A percentile compares a stretch with the other conserved stretches of the same genome.
Evolutionary conservation across 2,113 vertebrate genomes (phyloP).

Genomic region (Entelurus aequoreus): DNA sequence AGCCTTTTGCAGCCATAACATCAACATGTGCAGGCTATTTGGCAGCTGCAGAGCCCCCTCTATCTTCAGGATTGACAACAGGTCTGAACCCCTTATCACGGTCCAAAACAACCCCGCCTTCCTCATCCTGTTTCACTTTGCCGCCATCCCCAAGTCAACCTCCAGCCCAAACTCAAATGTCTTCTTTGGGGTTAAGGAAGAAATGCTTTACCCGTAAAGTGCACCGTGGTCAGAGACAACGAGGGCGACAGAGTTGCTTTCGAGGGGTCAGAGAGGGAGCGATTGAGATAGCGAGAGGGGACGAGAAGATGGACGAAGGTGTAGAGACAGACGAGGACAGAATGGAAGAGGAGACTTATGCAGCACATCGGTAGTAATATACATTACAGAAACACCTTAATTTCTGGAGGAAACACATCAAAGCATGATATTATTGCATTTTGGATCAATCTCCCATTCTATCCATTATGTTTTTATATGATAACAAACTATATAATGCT

Average conservation of each 20-base stretch:
- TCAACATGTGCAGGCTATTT: slow-evolving; percentile 13
- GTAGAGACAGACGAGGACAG: slow-evolving; percentile 35
- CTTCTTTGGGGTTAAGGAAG: slow-evolving; percentile 37
- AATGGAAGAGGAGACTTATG: slow-evolving; percentile 43
- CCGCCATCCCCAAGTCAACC: not conserved
- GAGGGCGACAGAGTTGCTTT: slow-evolving; percentile 19
- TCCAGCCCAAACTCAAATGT: slow-evolving; percentile 7
- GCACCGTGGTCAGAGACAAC: slow-evolving; percentile 46
- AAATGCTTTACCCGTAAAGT: slow-evolving; percentile 43
- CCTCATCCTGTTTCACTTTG: slow-evolving; percentile 17
- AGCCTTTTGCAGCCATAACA: slow-evolving; percentile 14
- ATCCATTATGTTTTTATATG: no score
- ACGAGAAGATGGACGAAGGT: slow-evolving; percentile 52
- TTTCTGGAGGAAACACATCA: not conserved
- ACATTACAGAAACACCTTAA: slow-evolving; percentile 16
- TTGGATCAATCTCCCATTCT: not conserved
- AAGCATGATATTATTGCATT: slow-evolving; percentile 1
- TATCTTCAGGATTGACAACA: not conserved
- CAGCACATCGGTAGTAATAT: slow-evolving; percentile 21
- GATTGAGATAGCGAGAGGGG: slow-evolving; percentile 12
- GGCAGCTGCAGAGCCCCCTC: not conserved
- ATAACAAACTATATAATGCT: no score
- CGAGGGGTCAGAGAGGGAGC: slow-evolving; percentile 18
- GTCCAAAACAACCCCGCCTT: slow-evolving; percentile 25
- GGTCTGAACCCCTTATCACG: not conserved